Evolutionary conservation across 2,888 invertebrate genomes (phyloP), one percentile per base, ranked within the genome.

Genomic region (Schrankia costaestrigalis): DNA sequence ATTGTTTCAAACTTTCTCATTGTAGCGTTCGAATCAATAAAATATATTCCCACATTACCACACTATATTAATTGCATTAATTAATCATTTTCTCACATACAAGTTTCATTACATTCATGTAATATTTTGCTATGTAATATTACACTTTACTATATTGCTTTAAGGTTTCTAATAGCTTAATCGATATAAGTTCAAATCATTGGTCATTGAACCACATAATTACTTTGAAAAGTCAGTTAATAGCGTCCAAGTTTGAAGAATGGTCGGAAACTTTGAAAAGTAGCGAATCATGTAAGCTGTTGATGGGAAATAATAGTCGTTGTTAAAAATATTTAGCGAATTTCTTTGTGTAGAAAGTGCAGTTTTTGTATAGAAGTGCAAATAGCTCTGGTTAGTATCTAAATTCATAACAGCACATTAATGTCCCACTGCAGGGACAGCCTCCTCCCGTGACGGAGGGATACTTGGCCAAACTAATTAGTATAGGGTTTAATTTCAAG

Each of bases 121-220:
- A 5, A 21, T 21, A 21, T 1, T 21, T 9, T 21, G 1, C 3
- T 10, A 38, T 9, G 19, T 19, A 19, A 52, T 42, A 31, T 9
- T 21, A 3, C 6, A 41, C 51, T 30, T 28, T 46, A 21, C 5
- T 0, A 1, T 26, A 0, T 7, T 0, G 18, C 11, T 2, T 15
- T 50, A 52, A 42, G 33, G 36, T 38, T 15, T 3, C 25, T 18
- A 10, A 11, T 11, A 13, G 11, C 23, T 9, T 23, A 30, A 26
- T 15, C 15, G 19, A 27, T 31, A 38, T 42, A 27, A 29, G 31
- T 31, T 41, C 18, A 19, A 26, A 30, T 26, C 46, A 52, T 53
- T 54, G 62, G 56, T 56, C 62, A 54, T 47, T 56, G 62, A 53
- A 46, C 56, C 56, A 58, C 26, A 49, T 59, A 61, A 59, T 59